Evolutionary conservation across 2,888 invertebrate species (phyloP).

Genomic region (Andricus curvator): DNA sequence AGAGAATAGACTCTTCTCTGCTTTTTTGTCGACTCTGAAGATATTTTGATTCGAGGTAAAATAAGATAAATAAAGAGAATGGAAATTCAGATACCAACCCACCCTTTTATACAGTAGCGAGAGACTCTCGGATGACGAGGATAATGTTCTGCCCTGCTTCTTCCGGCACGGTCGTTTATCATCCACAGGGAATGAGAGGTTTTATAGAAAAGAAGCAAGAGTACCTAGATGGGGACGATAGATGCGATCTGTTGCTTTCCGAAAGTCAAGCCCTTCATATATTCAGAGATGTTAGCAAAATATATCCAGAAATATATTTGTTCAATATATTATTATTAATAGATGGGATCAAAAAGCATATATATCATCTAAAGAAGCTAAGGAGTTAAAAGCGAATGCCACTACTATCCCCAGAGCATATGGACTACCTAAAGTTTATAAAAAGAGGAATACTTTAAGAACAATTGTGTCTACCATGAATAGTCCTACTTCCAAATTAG

Average conservation of each 20-base stretch:
- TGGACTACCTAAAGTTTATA: too few species aligned
- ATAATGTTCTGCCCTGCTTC: conserved; percentile 64
- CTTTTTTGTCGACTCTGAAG: conserved; percentile 25
- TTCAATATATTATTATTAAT: too few species aligned
- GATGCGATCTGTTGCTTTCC: conserved; percentile 64
- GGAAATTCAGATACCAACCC: conserved; percentile 29
- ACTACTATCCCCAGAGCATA: too few species aligned
- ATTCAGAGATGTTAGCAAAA: neutral
- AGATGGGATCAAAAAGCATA: too few species aligned
- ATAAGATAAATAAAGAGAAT: conserved; percentile 33
- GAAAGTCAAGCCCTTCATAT: conserved; percentile 46
- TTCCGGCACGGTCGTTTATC: conserved; percentile 64
- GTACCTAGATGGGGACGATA: conserved; percentile 56
- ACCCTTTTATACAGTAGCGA: conserved; percentile 20
- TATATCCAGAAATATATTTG: neutral
- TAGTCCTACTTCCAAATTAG: too few species aligned
- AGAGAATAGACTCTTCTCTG: conserved; percentile 30
- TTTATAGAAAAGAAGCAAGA: conserved; percentile 52
- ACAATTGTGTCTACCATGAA: too few species aligned
- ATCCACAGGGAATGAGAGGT: conserved; percentile 61
- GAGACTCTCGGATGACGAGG: conserved; percentile 60
- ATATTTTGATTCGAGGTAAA: conserved; percentile 38
- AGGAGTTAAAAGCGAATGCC: too few species aligned
- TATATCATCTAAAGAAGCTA: too few species aligned
- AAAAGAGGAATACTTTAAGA: too few species aligned